Base-by-base conservation (phyloP, 2,113 vertebrate species). In the Uropsilus gracilis region DNA sequence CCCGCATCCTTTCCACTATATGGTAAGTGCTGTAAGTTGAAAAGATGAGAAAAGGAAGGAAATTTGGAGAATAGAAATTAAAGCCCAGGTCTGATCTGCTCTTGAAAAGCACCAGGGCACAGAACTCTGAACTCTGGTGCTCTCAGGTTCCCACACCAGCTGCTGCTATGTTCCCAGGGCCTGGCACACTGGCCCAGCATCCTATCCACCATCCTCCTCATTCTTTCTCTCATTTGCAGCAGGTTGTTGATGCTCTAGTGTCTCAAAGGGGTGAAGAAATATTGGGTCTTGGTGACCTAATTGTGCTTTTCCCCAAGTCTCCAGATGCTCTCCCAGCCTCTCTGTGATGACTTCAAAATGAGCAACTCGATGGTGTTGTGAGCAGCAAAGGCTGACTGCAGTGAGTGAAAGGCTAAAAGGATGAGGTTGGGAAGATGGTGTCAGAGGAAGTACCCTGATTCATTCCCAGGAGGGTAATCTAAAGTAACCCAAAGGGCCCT, bases 41-140 rank as follows among this genome's bases (percentile, higher is more conserved):
- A 73, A 69, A 34, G 8, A 91, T 26, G 37, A 86, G 2, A 59
- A 59, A 14, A 46, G 7, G 44, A 86, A 50, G 13, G 37, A 86
- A 94, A 76, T 81, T 20, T 76, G 18, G 85, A 93, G 55, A 93
- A 76, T 53, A 37, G 8, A 78, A 90, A 42, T 89, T 53, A 84
- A 92, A 94, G 9, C 26, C 71, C 34, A 6, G 18, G 34, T 37
- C 32, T 61, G 22, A 84, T 87, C 26, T 77, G 42, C 26, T 77
- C 30, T 93, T 30, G 32, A 48, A 90, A 96, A 87, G 26, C 24
- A 86, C 50, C 37, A 53, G 69, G 50, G 18, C 46, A n/a, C 78
- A 69, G 50, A 30, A 34, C 20, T 69, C 63, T 80, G 42, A 0
- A 1, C 50, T 87, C 64, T 69, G 44, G 83, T 75, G 61, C 11